A percentile compares a stretch with the other conserved stretches of the same genome.
These are phyloP conservation scores for Melolontha melolontha DNA, from an alignment of 2,888 invertebrate species.

Conservation along the genomic window DNA sequence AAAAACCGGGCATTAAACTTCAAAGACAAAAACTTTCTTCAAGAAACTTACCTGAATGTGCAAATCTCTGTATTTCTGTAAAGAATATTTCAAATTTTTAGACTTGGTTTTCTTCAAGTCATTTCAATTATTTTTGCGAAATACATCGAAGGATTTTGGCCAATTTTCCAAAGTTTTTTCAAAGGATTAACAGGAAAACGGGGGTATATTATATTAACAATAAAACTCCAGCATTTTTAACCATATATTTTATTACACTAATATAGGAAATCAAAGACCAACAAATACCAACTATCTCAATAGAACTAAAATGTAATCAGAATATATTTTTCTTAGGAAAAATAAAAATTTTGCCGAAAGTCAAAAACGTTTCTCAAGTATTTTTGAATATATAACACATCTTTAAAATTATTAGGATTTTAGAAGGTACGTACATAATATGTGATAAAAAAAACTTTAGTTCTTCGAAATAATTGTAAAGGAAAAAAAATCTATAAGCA, in stretches of 20 bases:
- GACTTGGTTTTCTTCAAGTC: no score
- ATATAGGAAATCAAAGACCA: conserved; percentile 48
- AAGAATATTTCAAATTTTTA: no score
- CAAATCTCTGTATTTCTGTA: no score
- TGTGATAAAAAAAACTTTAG: conserved; percentile 33
- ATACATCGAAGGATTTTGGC: no score
- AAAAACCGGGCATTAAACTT: no score
- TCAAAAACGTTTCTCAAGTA: background rate
- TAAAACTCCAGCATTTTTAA: conserved; percentile 40
- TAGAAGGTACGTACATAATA: conserved; percentile 21
- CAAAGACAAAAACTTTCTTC: no score
- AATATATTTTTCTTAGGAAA: background rate
- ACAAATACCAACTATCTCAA: conserved; percentile 30
- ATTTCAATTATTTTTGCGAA: no score
- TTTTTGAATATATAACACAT: conserved; percentile 1
- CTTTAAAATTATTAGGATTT: conserved; percentile 7
- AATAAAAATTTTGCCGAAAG: conserved; percentile 3
- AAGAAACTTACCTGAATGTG: no score
- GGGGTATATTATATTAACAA: conserved; percentile 8
- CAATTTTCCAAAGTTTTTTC: no score
- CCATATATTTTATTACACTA: conserved; percentile 49
- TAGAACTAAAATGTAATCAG: background rate
- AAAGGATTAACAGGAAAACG: no score
- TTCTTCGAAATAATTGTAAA: conserved; percentile 33
- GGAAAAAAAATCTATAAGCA: background rate